Conservation (phyloP, 2,797 vertebrate species). For the Vespertilio murinus region DNA sequence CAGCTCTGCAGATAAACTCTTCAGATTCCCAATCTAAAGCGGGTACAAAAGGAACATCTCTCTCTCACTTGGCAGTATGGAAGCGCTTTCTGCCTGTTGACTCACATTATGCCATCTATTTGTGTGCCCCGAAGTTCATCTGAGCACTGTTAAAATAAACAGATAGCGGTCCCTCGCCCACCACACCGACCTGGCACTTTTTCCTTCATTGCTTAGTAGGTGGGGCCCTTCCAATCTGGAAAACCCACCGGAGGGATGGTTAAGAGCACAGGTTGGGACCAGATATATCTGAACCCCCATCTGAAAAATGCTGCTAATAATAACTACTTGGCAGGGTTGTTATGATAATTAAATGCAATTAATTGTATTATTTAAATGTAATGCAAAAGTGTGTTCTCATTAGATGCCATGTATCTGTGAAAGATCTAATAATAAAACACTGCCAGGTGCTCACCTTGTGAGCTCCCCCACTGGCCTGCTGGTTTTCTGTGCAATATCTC, state of each 20-base stretch:
- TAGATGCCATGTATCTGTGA: background rate
- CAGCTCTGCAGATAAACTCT: background rate
- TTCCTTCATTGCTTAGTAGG: background rate
- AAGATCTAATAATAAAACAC: background rate
- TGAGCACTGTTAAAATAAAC: background rate
- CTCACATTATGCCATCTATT: background rate
- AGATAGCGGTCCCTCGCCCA: too few species aligned
- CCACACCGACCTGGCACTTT: background rate
- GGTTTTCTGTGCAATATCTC: background rate
- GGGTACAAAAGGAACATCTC: background rate
- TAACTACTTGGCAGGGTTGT: background rate
- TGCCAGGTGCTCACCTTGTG: background rate
- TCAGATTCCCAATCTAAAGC: slow-evolving; percentile 4
- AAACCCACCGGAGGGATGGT: background rate
- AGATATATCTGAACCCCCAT: background rate
- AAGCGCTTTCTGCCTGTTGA: background rate
- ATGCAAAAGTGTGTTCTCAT: background rate
- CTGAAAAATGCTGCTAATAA: slow-evolving; percentile 28
- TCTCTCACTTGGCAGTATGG: background rate
- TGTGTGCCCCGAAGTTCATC: background rate
- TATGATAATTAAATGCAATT: slow-evolving; percentile 39
- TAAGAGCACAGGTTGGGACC: background rate
- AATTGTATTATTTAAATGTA: background rate
- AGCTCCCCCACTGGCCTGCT: background rate
- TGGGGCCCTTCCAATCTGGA: background rate